Evolutionary conservation across 2,113 vertebrate species (phyloP), one percentile per base, ranked within the genome.

Genomic region (Neotragus pygmaeus): DNA sequence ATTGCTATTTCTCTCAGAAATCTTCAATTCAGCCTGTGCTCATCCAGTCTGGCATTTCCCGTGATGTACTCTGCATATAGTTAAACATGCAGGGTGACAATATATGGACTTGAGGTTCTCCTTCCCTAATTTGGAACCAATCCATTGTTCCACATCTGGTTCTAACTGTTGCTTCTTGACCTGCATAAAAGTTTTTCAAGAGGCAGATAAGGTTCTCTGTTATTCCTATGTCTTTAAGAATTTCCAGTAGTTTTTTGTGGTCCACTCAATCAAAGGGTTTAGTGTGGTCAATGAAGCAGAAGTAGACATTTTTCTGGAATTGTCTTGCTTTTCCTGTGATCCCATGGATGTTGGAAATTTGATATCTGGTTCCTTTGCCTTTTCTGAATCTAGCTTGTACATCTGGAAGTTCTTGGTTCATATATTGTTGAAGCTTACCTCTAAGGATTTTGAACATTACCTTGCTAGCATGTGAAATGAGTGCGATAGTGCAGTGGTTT

Each of bases 401-500:
- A 39, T 70, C 66, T 70, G 19, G n/a, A 39, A 70, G n/a, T 39
- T 23, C 19, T 70, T 39, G 19, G 4, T 39, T 70, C 66, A 70
- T 70, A 39, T 23, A 23, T 39, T 70, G 9, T 70, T 70, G 66
- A 70, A 70, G 10, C 5, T 19, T 39, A 39, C 19, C n/a, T 23
- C 36, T 36, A 39, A 70, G 9, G 19, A 70, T 70, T 70, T 36
- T 70, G 17, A 70, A 11, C n/a, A 70, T 39, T 36, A 39, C 5
- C n/a, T 70, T 70, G 66, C 66, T 12, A 70, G n/a, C 19, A 39
- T 70, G 19, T 39, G n/a, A 70, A 70, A 39, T 39, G n/a, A 70
- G 19, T 70, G 19, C 0, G 0, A 70, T 6, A 23, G n/a, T 23
- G 2, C 9, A 70, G n/a, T 1, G 1, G n/a, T 39, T 70, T 70